Conservation (phyloP, 2,888 invertebrate genomes). For the Alloscopus bannaensis region DNA sequence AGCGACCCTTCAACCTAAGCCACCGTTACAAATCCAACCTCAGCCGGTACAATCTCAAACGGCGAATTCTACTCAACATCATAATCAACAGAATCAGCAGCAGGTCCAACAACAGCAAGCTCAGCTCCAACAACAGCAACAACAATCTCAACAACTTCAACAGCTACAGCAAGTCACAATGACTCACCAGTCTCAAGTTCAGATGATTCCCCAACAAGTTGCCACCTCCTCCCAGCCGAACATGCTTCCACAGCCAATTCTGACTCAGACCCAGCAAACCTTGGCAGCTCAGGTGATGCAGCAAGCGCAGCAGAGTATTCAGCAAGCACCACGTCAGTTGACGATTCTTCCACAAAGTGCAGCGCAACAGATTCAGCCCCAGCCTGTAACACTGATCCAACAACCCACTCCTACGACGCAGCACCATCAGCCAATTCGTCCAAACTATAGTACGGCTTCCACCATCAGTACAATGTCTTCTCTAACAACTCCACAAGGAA, state of each 20-base stretch:
- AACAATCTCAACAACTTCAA: constrained; percentile 76
- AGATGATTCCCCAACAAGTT: constrained; percentile 69
- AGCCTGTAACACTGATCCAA: constrained; percentile 66
- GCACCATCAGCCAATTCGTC: constrained; percentile 68
- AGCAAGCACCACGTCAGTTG: constrained; percentile 66
- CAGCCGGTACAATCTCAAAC: constrained; percentile 54
- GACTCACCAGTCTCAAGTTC: constrained; percentile 68
- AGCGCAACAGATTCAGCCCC: constrained; percentile 64
- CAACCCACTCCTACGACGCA: constrained; percentile 53
- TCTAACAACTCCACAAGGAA: constrained; percentile 23
- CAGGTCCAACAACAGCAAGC: constrained; percentile 61
- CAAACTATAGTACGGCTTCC: constrained; percentile 66
- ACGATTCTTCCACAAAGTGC: constrained; percentile 53
- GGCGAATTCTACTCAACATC: no score
- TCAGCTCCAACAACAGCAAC: constrained; percentile 68
- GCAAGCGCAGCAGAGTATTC: constrained; percentile 74
- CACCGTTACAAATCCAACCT: constrained; percentile 70
- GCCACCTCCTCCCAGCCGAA: constrained; percentile 63
- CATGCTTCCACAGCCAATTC: constrained; percentile 65
- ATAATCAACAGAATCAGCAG: constrained; percentile 54
- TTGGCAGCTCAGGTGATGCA: constrained; percentile 69
- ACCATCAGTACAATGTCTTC: background rate
- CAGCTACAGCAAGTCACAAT: constrained; percentile 74
- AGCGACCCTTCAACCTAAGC: constrained; percentile 70
- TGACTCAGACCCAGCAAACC: constrained; percentile 62